Percentiles rank a stretch among this genome's conserved stretches.
Evolutionary conservation across 2,888 invertebrate species (phyloP).

Genomic region (Latrodectus hesperus): DNA sequence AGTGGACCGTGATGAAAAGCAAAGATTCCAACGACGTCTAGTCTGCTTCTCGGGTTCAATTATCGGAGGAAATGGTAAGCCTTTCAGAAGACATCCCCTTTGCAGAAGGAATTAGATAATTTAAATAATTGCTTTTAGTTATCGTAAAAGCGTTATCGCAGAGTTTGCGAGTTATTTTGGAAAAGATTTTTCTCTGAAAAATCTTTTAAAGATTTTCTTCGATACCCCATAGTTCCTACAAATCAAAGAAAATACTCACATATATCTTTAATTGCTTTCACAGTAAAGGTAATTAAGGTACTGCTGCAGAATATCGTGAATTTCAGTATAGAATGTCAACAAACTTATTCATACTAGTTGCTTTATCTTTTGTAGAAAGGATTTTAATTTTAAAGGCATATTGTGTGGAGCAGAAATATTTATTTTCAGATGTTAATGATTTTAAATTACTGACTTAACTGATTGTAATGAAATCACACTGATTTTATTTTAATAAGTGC

Average conservation of each 20-base stretch:
- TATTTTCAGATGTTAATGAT: too few species aligned
- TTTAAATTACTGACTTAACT: too few species aligned
- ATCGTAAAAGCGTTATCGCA: constrained; percentile 16
- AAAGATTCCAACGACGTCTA: background rate
- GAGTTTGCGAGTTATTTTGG: constrained; percentile 5
- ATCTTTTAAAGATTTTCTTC: background rate
- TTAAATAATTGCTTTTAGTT: constrained; percentile 44
- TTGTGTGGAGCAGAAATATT: too few species aligned
- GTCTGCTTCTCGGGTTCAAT: constrained; percentile 15
- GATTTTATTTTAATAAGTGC: too few species aligned
- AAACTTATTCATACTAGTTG: too few species aligned
- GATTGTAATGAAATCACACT: too few species aligned
- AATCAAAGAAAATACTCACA: constrained; percentile 17
- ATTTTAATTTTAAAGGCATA: too few species aligned
- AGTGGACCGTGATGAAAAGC: constrained; percentile 1
- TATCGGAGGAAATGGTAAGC: constrained; percentile 32
- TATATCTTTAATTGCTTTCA: constrained; percentile 42
- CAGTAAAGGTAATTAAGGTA: constrained; percentile 24
- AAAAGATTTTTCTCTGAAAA: constrained; percentile 19
- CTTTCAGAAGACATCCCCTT: constrained; percentile 9
- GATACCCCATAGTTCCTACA: background rate
- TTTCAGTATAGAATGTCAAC: too few species aligned
- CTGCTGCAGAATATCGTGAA: too few species aligned
- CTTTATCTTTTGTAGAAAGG: too few species aligned
- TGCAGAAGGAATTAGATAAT: constrained; percentile 36